These are phyloP conservation scores for Andinoacara biseriatus DNA, from an alignment of 2,113 vertebrate genomes.

Conservation along the genomic window DNA sequence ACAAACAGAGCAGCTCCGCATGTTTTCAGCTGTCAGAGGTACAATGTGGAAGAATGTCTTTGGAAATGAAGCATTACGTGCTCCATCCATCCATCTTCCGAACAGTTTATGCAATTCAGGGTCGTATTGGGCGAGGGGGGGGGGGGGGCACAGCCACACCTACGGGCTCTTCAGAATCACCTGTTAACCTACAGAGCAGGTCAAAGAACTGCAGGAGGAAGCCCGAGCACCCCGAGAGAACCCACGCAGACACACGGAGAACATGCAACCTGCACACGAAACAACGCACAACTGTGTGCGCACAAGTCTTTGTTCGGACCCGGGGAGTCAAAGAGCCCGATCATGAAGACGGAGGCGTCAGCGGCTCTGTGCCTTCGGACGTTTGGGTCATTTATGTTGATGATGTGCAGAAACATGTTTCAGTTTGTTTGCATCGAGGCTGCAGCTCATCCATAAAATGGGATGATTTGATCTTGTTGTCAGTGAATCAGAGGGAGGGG, in stretches of 20 bases:
- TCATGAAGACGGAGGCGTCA: too few relatives aligned
- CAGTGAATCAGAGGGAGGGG: too few relatives aligned
- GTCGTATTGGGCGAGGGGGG: background rate
- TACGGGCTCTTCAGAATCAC: background rate
- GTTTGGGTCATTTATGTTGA: too few relatives aligned
- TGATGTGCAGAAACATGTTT: too few relatives aligned
- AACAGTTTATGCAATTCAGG: background rate
- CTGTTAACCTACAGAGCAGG: background rate
- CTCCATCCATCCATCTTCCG: background rate
- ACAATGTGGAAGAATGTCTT: background rate
- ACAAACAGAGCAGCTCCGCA: conserved; percentile 1
- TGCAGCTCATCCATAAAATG: too few relatives aligned
- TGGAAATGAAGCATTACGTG: background rate
- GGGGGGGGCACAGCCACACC: background rate
- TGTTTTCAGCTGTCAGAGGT: background rate
- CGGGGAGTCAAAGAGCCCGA: background rate
- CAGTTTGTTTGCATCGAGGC: too few relatives aligned
- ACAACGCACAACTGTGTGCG: fast-evolving
- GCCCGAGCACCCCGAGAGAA: background rate
- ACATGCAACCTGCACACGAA: fast-evolving
- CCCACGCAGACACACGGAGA: background rate
- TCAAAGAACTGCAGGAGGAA: background rate
- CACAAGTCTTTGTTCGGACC: too few relatives aligned
- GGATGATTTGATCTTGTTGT: background rate
- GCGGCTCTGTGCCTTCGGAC: too few relatives aligned